Evolutionary conservation across 1,140 invertebrate species (phyloP).

Genomic region (Apis dorsata): DNA sequence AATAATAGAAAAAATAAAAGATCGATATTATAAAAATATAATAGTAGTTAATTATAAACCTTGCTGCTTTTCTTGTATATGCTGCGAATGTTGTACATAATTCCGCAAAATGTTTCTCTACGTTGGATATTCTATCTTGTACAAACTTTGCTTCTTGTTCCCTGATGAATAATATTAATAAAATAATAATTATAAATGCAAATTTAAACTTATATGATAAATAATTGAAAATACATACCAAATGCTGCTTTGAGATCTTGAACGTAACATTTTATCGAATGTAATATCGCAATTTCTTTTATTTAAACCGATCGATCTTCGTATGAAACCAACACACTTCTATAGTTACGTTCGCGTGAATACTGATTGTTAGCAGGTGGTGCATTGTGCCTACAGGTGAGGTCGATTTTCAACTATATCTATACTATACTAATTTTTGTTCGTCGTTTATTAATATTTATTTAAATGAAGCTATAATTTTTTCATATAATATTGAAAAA

Average conservation of each 20-base stretch:
- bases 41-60: conserved; percentile 75
- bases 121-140: conserved; percentile 84
- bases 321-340: neutral
- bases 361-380: conserved; percentile 67
- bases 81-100: conserved; percentile 84
- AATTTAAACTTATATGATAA: neutral
- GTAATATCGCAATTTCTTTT: conserved; percentile 15
- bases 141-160: conserved; percentile 87
- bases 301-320: conserved; percentile 16
- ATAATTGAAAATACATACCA: conserved; percentile 62
- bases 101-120: conserved; percentile 86
- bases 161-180: conserved; percentile 52
- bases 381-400: conserved; percentile 55
- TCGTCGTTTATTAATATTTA: neutral
- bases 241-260: conserved; percentile 70
- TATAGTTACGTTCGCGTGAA: conserved; percentile 14
- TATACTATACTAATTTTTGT: conserved; percentile 23
- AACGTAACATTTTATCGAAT: conserved; percentile 66
- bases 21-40: conserved; percentile 36
- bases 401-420: conserved; percentile 35
- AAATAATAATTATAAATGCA: neutral
- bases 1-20: conserved; percentile 22
- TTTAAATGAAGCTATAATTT: neutral
- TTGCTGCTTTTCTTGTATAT: conserved; percentile 85
- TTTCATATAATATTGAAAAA: neutral